Conservation (phyloP, 2,888 invertebrate species). For the Trichacis sp. region DNA sequence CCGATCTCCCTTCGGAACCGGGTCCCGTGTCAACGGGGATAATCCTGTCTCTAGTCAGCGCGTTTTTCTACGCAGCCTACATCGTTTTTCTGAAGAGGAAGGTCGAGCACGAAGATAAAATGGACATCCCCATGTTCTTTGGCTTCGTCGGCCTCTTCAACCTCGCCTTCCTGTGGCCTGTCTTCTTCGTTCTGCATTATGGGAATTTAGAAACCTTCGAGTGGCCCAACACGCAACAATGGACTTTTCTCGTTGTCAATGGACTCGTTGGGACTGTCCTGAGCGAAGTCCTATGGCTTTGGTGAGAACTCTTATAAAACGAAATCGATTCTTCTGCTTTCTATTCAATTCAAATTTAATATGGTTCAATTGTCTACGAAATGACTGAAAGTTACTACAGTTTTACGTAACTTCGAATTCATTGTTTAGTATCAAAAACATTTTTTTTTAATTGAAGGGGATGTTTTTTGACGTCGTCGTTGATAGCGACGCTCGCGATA, state of each 20-base stretch:
- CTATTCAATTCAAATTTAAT: conserved; percentile 7
- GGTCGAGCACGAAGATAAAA: conserved; percentile 91
- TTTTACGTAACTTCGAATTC: too few species aligned
- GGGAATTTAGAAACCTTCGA: conserved; percentile 86
- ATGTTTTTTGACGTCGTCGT: conserved; percentile 90
- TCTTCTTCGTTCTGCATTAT: conserved; percentile 88
- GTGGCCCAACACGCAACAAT: conserved; percentile 85
- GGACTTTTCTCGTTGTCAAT: conserved; percentile 84
- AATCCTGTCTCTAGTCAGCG: conserved; percentile 85
- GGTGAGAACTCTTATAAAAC: conserved; percentile 73
- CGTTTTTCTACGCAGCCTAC: conserved; percentile 91
- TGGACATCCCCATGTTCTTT: conserved; percentile 95
- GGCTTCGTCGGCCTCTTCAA: conserved; percentile 96
- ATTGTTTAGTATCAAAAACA: too few species aligned
- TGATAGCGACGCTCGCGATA: conserved; percentile 88
- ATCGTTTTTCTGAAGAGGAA: conserved; percentile 87
- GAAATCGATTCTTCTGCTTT: too few species aligned
- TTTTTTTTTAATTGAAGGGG: conserved; percentile 82
- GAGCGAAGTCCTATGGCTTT: conserved; percentile 92
- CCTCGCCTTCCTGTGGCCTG: conserved; percentile 88
- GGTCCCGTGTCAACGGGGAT: conserved; percentile 81
- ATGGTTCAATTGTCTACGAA: too few species aligned
- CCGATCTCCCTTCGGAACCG: conserved; percentile 77
- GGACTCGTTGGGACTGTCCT: conserved; percentile 92
- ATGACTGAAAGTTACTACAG: too few species aligned